Evolutionary conservation across 2,888 invertebrate species (phyloP).

Genomic region (Xestobium rufovillosum): DNA sequence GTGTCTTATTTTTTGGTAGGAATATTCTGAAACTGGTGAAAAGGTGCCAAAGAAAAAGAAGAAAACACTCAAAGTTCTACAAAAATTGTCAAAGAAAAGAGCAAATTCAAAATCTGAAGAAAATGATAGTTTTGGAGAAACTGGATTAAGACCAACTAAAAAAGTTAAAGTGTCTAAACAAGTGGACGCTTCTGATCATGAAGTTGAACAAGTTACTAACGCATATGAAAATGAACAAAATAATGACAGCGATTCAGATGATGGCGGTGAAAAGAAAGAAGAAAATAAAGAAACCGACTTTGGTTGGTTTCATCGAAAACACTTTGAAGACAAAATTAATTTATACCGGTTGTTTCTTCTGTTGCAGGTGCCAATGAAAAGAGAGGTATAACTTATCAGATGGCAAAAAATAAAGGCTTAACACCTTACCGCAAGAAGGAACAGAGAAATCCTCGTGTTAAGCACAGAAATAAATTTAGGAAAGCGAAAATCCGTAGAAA

Average conservation of each 20-base stretch:
- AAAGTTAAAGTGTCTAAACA: background rate
- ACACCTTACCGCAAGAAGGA: slow-evolving; percentile 88
- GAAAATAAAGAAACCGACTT: slow-evolving; percentile 36
- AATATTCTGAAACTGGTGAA: slow-evolving; percentile 24
- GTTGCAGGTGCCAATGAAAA: slow-evolving; percentile 47
- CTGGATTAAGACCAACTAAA: slow-evolving; percentile 3
- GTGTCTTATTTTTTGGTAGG: too few species aligned
- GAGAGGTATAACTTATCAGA: slow-evolving; percentile 85
- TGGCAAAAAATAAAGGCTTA: slow-evolving; percentile 92
- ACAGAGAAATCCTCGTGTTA: slow-evolving; percentile 89
- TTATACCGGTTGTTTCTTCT: slow-evolving; percentile 10
- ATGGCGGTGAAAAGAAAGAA: slow-evolving; percentile 36
- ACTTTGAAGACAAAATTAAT: slow-evolving; percentile 7
- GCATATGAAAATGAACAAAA: slow-evolving; percentile 9
- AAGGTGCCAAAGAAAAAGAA: slow-evolving; percentile 36
- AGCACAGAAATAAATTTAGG: slow-evolving; percentile 84
- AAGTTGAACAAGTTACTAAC: too few species aligned
- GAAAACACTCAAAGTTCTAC: slow-evolving; percentile 39
- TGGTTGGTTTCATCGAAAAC: slow-evolving; percentile 12
- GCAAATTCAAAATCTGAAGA: slow-evolving; percentile 2
- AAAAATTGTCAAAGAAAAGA: slow-evolving; percentile 12
- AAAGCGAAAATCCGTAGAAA: slow-evolving; percentile 89
- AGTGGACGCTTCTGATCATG: slow-evolving; percentile 7
- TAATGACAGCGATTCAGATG: slow-evolving; percentile 30
- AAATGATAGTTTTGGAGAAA: background rate